Evolutionary conservation across 2,113 vertebrate species (phyloP).

Genomic region (Clarias magur): DNA sequence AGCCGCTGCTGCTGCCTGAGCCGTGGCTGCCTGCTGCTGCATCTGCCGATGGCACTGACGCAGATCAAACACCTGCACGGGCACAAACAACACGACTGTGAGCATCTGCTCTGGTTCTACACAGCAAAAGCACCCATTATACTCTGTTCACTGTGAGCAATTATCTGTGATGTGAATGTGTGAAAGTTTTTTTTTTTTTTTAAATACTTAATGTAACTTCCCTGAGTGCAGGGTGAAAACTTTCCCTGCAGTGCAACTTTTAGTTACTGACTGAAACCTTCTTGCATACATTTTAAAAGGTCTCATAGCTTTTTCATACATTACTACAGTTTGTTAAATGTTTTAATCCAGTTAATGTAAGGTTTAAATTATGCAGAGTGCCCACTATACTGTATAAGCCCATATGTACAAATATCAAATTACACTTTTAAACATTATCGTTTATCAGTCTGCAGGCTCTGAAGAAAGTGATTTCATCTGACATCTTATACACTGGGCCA

Average conservation of each 20-base stretch:
- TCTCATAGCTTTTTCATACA: no score
- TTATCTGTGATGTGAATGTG: neutral
- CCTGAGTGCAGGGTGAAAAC: neutral
- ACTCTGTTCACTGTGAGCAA: neutral
- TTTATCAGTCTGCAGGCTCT: neutral
- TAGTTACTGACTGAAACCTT: no score
- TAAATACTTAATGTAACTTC: neutral
- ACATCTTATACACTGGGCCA: neutral
- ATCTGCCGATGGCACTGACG: constrained; percentile 82
- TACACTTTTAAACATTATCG: neutral
- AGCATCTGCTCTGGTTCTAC: neutral
- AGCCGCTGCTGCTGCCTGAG: constrained; percentile 74
- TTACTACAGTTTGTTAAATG: no score
- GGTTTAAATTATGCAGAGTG: no score
- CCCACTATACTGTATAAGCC: no score
- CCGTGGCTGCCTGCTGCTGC: constrained; percentile 80
- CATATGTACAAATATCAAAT: neutral
- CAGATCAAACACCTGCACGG: constrained; percentile 77
- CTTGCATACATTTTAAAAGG: no score
- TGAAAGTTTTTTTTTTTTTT: neutral
- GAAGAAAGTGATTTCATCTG: neutral
- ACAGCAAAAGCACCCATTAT: neutral
- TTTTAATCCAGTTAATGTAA: neutral
- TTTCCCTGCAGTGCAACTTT: neutral
- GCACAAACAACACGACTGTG: constrained; percentile 7